A percentile compares a stretch with the other conserved stretches of the same genome.
These are phyloP conservation scores for Dufourea novaeangliae DNA, from an alignment of 1,140 invertebrate species.

Conservation along the genomic window DNA sequence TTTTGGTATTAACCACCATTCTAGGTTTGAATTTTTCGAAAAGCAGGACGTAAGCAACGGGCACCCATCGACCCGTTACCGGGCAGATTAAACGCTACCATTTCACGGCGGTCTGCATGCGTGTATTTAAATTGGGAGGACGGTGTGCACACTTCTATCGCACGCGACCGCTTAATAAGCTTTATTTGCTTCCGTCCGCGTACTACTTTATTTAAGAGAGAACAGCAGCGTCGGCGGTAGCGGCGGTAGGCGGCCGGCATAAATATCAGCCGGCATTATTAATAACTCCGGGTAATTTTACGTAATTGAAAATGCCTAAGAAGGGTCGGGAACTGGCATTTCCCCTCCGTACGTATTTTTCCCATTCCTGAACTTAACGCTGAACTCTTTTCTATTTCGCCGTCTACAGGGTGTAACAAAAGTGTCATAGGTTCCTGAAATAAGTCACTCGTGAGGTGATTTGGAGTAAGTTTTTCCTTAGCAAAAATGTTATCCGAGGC, in stretches of 20 bases:
- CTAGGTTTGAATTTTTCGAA: too few species aligned
- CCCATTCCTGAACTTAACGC: slow-evolving; percentile 14
- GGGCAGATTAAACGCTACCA: neutral
- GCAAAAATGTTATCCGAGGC: too few species aligned
- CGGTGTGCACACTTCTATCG: slow-evolving; percentile 37
- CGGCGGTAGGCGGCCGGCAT: slow-evolving; percentile 48
- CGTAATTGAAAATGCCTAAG: slow-evolving; percentile 73
- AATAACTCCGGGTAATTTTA: slow-evolving; percentile 70
- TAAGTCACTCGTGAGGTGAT: too few species aligned
- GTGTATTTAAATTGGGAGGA: slow-evolving; percentile 12
- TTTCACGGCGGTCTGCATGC: neutral
- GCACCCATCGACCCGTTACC: too few species aligned
- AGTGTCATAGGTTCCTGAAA: too few species aligned
- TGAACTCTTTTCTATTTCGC: slow-evolving; percentile 20
- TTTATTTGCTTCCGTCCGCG: slow-evolving; percentile 61
- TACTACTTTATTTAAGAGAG: slow-evolving; percentile 60
- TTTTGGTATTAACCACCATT: too few species aligned
- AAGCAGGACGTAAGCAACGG: too few species aligned
- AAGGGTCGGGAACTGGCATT: slow-evolving; percentile 51
- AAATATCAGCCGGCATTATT: slow-evolving; percentile 72
- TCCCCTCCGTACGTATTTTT: slow-evolving; percentile 5
- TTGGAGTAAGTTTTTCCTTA: too few species aligned
- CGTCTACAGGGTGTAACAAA: too few species aligned
- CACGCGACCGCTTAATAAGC: slow-evolving; percentile 67
- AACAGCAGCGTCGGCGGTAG: slow-evolving; percentile 18